phyloP scores from a whole-genome alignment of 2,888 invertebrate genomes.

The Tachina grossa region DNA sequence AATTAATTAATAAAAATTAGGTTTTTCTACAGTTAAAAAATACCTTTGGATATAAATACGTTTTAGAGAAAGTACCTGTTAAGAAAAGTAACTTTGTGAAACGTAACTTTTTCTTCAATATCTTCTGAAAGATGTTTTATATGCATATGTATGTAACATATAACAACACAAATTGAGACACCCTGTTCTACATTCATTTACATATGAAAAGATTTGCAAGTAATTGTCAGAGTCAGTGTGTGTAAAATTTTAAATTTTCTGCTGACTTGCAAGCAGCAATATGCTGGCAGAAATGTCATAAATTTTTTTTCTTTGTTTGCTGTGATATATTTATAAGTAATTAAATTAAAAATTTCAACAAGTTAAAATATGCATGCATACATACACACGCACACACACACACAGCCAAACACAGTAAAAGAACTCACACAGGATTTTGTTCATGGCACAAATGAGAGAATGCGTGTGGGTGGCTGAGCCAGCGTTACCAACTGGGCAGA shows the following conservation, averaged over 20 bases:
- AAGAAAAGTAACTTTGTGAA: background rate
- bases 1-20: no score
- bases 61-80: background rate
- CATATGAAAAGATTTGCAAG: slow-evolving; percentile 21
- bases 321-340: slow-evolving; percentile 48
- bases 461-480: no score
- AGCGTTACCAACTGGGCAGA: no score
- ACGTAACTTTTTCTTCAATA: no score
- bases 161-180: background rate
- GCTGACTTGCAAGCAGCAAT: slow-evolving; percentile 55
- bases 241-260: slow-evolving; percentile 50
- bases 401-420: no score
- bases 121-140: no score
- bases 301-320: slow-evolving; percentile 26
- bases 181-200: slow-evolving; percentile 11
- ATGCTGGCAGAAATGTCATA: slow-evolving; percentile 54
- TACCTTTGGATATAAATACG: background rate
- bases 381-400: background rate
- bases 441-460: no score
- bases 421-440: no score
- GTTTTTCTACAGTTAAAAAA: background rate
- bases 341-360: slow-evolving; percentile 59
- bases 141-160: background rate
- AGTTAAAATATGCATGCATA: slow-evolving; percentile 3
- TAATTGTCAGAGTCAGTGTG: slow-evolving; percentile 24